Evolutionary conservation across 2,888 invertebrate species (phyloP).

Genomic region (Tenthredo distinguenda): DNA sequence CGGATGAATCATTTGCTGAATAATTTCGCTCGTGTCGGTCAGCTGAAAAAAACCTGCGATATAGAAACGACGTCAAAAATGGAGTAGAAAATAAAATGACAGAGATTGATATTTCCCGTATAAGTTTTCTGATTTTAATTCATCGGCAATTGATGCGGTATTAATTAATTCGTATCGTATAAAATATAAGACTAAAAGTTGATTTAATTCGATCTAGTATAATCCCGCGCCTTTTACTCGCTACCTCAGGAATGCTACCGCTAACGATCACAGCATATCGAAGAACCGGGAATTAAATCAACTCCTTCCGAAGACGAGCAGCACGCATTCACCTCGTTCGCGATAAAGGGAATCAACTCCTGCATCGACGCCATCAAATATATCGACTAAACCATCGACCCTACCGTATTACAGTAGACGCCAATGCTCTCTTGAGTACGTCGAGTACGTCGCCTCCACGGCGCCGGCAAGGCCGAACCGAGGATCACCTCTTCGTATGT

Average conservation of each 20-base stretch:
- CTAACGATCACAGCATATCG: conserved; percentile 32
- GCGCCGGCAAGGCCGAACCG: conserved; percentile 47
- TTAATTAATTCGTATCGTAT: not conserved
- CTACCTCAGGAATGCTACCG: conserved; percentile 30
- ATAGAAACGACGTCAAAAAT: not conserved
- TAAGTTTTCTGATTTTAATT: not conserved
- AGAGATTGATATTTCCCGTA: not conserved
- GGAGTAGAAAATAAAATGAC: not conserved
- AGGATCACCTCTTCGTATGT: not conserved
- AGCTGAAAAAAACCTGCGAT: not conserved
- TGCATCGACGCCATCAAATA: conserved; percentile 16
- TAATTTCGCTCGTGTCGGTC: not conserved
- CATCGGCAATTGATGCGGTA: not conserved
- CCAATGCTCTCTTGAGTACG: conserved; percentile 29
- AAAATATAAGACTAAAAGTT: not conserved
- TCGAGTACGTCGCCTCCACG: conserved; percentile 45
- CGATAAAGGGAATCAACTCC: conserved; percentile 46
- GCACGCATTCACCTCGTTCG: conserved; percentile 1
- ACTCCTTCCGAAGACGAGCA: conserved; percentile 17
- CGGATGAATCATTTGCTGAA: not conserved
- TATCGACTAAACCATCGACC: conserved; percentile 13
- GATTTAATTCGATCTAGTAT: conserved; percentile 30
- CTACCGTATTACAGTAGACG: not conserved
- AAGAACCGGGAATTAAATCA: conserved; percentile 45
- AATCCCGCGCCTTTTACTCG: not conserved